Percentiles rank a stretch among this genome's conserved stretches.
Evolutionary conservation across 2,113 vertebrate species (phyloP).

Genomic region (Myodes glareolus): DNA sequence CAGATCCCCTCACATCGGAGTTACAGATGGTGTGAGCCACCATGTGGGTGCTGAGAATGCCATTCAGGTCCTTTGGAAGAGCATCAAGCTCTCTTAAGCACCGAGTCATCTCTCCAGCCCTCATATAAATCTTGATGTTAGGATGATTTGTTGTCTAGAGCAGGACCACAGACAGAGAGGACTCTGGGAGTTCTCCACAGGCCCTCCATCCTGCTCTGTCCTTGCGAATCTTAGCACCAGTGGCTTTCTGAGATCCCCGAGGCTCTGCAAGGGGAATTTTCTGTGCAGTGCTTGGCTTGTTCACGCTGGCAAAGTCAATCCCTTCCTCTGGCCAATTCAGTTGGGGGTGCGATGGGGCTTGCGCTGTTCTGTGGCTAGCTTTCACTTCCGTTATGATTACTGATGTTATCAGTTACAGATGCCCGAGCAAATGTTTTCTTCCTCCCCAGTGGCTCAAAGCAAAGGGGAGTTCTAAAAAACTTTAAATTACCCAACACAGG

Average conservation of each 20-base stretch:
- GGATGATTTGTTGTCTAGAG: background rate
- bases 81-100: background rate
- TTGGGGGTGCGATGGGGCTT: background rate
- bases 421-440: background rate
- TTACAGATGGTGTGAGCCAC: background rate
- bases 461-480: slow-evolving; percentile 51
- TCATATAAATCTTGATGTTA: background rate
- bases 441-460: background rate
- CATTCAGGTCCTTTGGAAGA: background rate
- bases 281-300: background rate
- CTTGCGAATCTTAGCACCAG: background rate
- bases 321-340: background rate
- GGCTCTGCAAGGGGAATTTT: slow-evolving; percentile 1
- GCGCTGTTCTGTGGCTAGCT: slow-evolving; percentile 33
- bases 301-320: slow-evolving; percentile 38
- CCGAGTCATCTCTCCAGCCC: background rate
- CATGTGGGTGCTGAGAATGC: background rate
- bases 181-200: background rate
- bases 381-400: slow-evolving; percentile 57
- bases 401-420: slow-evolving; percentile 40
- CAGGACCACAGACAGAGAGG: background rate
- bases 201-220: background rate
- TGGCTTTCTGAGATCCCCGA: background rate
- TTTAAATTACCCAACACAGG: background rate
- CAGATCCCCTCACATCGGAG: background rate